Evolutionary conservation across 1,140 invertebrate genomes (phyloP), one percentile per base, ranked within the genome.

Genomic region (Ephestia elutella): DNA sequence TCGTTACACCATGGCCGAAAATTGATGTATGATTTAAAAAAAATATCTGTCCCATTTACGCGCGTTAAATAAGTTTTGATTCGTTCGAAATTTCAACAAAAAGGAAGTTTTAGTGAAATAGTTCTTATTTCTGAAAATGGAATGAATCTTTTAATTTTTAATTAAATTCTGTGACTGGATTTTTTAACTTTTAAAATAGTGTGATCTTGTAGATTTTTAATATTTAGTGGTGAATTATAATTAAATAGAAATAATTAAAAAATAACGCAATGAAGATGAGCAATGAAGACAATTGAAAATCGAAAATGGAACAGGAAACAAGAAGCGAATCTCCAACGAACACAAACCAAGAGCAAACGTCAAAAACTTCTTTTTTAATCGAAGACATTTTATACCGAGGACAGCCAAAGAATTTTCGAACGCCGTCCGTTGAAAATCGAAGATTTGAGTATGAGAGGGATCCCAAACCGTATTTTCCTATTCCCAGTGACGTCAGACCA

Each of bases 361-460:
- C 82, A 54, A 87, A 90, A 64, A 93, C 93, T 0, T 94, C 94
- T 11, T 94, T 95, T 82, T 89, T 96, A 60, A 95, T 96, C 67
- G 93, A 96, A 70, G 95, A 96, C 69, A 96, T 96, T 57, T 83
- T 96, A 1, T 94, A 93, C 59, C 89, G 94, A 44, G 90, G 92
- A 15, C 91, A 90, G 49, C 61, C 66, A 28, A 78, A 65, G 18
- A 64, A 62, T 8, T 82, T 82, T 54, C 84, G 82, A 58, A 62
- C 71, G 18, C 82, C 74, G 5, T 48, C 60, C 2, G 54, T 70
- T 5, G 75, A 76, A 49, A 70, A 75, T 18, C 72, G 80, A 38
- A 74, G 82, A 60, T 75, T 71, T 38, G 76, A 82, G 1, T 78
- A 78, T 54, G 81, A 82, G 3, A 59, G 78, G 13, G 75, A 80